These are phyloP conservation scores for Megalurothrips usitatus DNA, from an alignment of 2,888 invertebrate species.

Conservation along the genomic window DNA sequence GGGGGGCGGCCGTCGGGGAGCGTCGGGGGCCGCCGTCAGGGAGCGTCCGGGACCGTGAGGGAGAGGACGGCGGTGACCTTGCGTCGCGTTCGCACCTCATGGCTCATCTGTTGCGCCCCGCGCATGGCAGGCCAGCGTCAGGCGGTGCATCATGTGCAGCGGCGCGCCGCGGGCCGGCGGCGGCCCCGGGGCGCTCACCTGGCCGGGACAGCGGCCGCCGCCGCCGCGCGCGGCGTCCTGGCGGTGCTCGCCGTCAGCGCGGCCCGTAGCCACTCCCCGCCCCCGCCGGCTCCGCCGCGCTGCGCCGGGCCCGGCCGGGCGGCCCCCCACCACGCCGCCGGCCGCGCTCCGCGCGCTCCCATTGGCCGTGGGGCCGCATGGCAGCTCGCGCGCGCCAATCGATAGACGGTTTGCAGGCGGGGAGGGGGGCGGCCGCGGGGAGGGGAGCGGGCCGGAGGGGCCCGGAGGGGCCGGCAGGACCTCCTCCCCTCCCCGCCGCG, in stretches of 20 bases:
- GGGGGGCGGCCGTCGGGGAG: not conserved
- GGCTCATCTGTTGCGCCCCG: conserved; percentile 3
- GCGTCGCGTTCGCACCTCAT: not conserved
- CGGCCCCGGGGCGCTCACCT: not conserved
- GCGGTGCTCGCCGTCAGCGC: not conserved
- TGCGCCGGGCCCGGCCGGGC: not conserved
- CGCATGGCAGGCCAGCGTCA: not conserved
- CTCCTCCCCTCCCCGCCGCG: not conserved
- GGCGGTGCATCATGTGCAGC: not conserved
- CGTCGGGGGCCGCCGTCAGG: not conserved
- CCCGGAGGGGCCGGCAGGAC: no score
- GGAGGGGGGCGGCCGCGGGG: conserved; percentile 32
- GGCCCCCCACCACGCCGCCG: not conserved
- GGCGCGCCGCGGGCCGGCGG: not conserved
- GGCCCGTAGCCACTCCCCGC: not conserved
- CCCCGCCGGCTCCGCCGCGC: not conserved
- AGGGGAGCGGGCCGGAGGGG: conserved; percentile 31
- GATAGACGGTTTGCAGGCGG: not conserved
- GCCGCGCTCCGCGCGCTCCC: not conserved
- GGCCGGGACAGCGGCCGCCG: not conserved
- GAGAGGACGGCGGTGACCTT: no score
- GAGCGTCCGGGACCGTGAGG: no score
- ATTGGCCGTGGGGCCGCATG: conserved; percentile 13
- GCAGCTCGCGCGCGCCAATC: conserved; percentile 5
- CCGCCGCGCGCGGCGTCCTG: not conserved